Evolutionary conservation across 2,888 invertebrate species (phyloP).

Genomic region (Drosophila aldrichi): DNA sequence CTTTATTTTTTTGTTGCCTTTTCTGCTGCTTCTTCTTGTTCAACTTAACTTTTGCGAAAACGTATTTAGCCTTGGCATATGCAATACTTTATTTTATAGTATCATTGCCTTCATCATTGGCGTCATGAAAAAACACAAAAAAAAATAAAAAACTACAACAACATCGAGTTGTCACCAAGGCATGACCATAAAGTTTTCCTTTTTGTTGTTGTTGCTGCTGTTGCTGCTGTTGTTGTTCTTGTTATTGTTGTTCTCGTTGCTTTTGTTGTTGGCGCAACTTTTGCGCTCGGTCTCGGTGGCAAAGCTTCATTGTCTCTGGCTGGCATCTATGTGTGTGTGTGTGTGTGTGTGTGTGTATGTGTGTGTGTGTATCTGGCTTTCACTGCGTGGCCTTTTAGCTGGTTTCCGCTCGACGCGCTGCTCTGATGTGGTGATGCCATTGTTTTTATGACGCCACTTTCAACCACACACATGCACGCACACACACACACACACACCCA

Average conservation of each 20-base stretch:
- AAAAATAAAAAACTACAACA: conserved; percentile 12
- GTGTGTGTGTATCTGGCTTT: conserved; percentile 23
- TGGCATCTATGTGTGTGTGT: neutral
- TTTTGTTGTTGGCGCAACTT: conserved; percentile 35
- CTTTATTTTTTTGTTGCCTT: neutral
- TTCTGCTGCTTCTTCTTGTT: neutral
- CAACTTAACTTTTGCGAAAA: conserved; percentile 4
- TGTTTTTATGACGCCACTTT: conserved; percentile 69
- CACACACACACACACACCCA: neutral
- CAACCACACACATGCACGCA: conserved; percentile 15
- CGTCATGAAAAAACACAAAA: conserved; percentile 40
- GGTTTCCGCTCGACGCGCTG: conserved; percentile 66
- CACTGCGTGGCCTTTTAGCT: conserved; percentile 71
- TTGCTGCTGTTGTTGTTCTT: neutral
- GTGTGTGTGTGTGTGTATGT: neutral
- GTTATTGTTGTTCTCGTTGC: conserved; percentile 5
- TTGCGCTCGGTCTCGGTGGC: conserved; percentile 26
- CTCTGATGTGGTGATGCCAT: conserved; percentile 54
- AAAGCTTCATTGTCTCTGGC: conserved; percentile 11
- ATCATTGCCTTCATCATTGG: conserved; percentile 51
- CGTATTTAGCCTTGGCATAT: conserved; percentile 56
- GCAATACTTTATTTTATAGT: conserved; percentile 46
- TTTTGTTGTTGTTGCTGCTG: neutral
- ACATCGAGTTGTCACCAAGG: conserved; percentile 53
- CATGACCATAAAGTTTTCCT: conserved; percentile 59